These are phyloP conservation scores for Cataglyphis albicans DNA, from an alignment of 2,888 invertebrate genomes.

Conservation along the genomic window DNA sequence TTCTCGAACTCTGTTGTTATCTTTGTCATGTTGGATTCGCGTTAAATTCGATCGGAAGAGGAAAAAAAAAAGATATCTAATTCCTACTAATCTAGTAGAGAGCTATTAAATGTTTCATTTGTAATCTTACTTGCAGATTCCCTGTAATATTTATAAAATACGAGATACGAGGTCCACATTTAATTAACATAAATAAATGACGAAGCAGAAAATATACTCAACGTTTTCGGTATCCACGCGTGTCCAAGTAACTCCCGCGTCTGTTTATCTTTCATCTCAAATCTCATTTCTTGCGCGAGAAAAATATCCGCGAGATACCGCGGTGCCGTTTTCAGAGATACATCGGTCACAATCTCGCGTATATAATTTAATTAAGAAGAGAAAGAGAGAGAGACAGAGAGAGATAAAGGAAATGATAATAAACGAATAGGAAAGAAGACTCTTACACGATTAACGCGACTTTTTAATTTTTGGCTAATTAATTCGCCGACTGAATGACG, in stretches of 20 bases:
- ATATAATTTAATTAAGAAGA: slow-evolving; percentile 47
- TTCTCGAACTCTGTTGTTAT: slow-evolving; percentile 20
- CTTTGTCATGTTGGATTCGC: neutral
- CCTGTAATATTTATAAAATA: neutral
- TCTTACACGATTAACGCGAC: slow-evolving; percentile 53
- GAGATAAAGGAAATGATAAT: neutral
- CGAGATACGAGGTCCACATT: neutral
- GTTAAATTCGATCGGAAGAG: neutral
- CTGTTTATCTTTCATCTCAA: slow-evolving; percentile 56
- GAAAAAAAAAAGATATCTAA: neutral
- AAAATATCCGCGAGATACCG: slow-evolving; percentile 37
- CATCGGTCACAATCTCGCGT: neutral
- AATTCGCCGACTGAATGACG: slow-evolving; percentile 62
- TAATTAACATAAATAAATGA: slow-evolving; percentile 6
- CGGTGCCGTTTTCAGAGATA: slow-evolving; percentile 6
- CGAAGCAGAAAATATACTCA: neutral
- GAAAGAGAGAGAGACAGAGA: neutral
- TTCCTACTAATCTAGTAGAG: neutral
- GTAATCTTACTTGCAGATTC: neutral
- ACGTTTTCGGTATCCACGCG: slow-evolving; percentile 10
- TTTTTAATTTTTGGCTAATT: slow-evolving; percentile 77
- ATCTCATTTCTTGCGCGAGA: slow-evolving; percentile 41
- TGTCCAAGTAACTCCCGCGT: slow-evolving; percentile 31
- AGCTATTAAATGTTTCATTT: neutral
- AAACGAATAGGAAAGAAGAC: neutral